Conservation (phyloP, 2,797 vertebrate species). For the Hippocampus kuda region DNA sequence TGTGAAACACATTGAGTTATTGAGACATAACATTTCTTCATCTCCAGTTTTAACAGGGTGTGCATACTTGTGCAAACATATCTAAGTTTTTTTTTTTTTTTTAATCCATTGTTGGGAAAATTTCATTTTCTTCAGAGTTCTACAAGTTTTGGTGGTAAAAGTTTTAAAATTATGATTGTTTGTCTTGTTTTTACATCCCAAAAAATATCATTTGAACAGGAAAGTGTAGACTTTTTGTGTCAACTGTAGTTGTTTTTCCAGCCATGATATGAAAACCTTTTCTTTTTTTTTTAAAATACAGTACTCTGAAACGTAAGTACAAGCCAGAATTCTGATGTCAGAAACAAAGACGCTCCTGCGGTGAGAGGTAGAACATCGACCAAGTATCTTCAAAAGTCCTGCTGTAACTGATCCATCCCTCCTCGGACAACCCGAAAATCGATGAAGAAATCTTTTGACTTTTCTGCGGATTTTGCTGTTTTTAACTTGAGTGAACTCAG, state of each 20-base stretch:
- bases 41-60: not conserved
- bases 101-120: no score
- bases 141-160: not conserved
- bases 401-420: not conserved
- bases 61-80: not conserved
- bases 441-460: not conserved
- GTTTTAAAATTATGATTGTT: not conserved
- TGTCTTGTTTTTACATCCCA: not conserved
- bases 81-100: no score
- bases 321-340: not conserved
- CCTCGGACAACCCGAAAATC: not conserved
- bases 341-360: not conserved
- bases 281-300: not conserved
- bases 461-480: not conserved
- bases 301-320: not conserved
- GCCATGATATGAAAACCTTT: not conserved
- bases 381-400: constrained; percentile 1
- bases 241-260: not conserved
- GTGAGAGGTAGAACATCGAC: not conserved
- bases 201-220: not conserved
- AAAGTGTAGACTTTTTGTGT: not conserved
- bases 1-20: no score
- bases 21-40: no score
- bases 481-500: not conserved
- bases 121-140: not conserved